Base-by-base conservation (phyloP, 2,888 invertebrate species). In the Apotomis betuletana region DNA sequence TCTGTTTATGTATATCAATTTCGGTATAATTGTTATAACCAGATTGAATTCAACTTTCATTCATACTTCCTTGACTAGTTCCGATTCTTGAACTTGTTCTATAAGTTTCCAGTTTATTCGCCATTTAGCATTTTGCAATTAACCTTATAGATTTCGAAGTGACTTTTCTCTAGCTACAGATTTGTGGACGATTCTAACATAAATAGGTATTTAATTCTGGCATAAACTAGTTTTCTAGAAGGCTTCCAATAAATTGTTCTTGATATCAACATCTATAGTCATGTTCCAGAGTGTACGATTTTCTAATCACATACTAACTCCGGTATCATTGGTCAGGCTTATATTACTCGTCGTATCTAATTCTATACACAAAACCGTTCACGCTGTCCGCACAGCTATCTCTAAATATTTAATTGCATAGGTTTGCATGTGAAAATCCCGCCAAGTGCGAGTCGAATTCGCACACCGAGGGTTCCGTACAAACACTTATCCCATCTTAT, bases 381-480 rank as follows among this genome's bases (percentile, higher is more conserved):
- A 88, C 89, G 89, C 90, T 91, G 86, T 90, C 89, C 89, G 82
- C 79, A 77, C 88, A 87, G 78, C 82, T 76, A 89, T 85, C 81
- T 81, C 78, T 78, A 80, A 81, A 80, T 79, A 59, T 68, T 67
- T 58, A 59, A 68, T 59, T 63, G 63, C 58, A 72, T 54, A 72
- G 27, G n/a, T 67, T 63, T 68, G 67, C 68, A 72, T 59, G 63
- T 44, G 67, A 68, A 61, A 44, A 49, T 36, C 27, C 27, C 1
- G 27, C 27, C 27, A 27, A 27, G 27, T 27, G 27, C 27, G 27
- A 27, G 27, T 27, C 2, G 27, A 2, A 27, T 2, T 27, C 27
- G 27, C 27, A 2, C 27, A 27, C 27, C 27, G 1, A 27, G 27
- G 27, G 27, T 27, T 27, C 27, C 27, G 27, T 27, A 27, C 27